Conservation (phyloP, 2,797 vertebrate species). For the Acanthurus leucopareius region DNA sequence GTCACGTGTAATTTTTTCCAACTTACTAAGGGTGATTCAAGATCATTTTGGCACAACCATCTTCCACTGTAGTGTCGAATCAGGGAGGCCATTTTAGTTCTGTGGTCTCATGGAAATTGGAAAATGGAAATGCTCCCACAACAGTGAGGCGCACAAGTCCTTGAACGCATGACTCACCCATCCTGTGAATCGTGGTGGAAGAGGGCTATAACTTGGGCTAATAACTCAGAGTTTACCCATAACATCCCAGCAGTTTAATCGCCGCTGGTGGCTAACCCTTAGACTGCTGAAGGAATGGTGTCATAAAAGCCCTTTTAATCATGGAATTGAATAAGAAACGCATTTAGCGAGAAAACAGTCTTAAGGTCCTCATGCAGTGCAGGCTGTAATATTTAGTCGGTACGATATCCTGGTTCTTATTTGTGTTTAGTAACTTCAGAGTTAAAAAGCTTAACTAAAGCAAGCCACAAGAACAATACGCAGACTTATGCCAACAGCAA, state of each 20-base stretch:
- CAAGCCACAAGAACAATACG: conserved; percentile 82
- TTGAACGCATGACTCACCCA: conserved; percentile 84
- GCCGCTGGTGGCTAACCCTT: conserved; percentile 64
- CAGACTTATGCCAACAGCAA: conserved; percentile 81
- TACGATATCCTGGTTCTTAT: conserved; percentile 23
- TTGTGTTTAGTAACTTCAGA: conserved; percentile 65
- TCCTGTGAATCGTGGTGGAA: conserved; percentile 80
- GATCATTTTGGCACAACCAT: conserved; percentile 58
- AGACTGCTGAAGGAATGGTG: conserved; percentile 53
- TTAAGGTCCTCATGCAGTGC: background rate
- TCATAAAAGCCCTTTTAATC: conserved; percentile 31
- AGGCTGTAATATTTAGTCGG: conserved; percentile 10
- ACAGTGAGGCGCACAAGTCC: conserved; percentile 73
- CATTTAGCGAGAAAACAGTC: background rate
- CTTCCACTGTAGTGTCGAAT: conserved; percentile 65
- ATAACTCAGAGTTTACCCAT: conserved; percentile 66
- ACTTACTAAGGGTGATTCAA: conserved; percentile 64
- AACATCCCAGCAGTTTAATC: conserved; percentile 61
- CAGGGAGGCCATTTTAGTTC: conserved; percentile 84
- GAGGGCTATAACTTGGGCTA: conserved; percentile 80
- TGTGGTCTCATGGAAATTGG: conserved; percentile 82
- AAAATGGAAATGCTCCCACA: conserved; percentile 86
- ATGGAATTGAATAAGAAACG: conserved; percentile 22
- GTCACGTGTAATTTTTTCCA: conserved; percentile 76
- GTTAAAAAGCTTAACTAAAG: conserved; percentile 76